Conservation (phyloP, 53 echinoderm and acorn worm species). For the Temnopleurus reevesii region DNA sequence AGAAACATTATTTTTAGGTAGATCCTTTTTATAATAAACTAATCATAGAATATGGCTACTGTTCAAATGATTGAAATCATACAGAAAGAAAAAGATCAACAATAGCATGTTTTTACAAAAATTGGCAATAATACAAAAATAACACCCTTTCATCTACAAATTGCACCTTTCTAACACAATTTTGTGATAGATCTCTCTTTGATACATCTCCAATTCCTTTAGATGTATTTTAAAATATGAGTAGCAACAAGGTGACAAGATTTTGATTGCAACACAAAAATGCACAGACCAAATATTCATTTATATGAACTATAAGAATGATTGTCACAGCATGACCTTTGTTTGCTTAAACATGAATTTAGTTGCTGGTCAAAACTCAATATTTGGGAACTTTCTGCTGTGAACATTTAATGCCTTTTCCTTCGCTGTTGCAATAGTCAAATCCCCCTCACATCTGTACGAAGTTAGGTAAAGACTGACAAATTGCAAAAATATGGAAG, state of each 20-base stretch:
- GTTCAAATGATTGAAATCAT: too few species aligned
- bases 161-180: slow-evolving; percentile 6
- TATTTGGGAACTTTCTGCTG: too few species aligned
- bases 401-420: background rate
- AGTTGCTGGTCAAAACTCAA: background rate
- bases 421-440: background rate
- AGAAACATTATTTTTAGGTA: background rate
- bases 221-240: too few species aligned
- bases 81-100: background rate
- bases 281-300: background rate
- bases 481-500: background rate
- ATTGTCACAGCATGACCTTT: background rate
- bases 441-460: background rate
- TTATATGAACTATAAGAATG: background rate
- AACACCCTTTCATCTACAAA: background rate
- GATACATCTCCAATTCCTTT: background rate
- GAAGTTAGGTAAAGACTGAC: background rate
- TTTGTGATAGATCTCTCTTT: background rate
- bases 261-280: slow-evolving; percentile 16
- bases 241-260: slow-evolving; percentile 13
- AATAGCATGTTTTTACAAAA: background rate
- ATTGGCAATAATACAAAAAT: slow-evolving; percentile 3
- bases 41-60: background rate
- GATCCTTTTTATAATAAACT: too few species aligned
- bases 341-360: background rate